These are phyloP conservation scores for Vanacampus margaritifer DNA, from an alignment of 2,113 vertebrate genomes.

Conservation along the genomic window DNA sequence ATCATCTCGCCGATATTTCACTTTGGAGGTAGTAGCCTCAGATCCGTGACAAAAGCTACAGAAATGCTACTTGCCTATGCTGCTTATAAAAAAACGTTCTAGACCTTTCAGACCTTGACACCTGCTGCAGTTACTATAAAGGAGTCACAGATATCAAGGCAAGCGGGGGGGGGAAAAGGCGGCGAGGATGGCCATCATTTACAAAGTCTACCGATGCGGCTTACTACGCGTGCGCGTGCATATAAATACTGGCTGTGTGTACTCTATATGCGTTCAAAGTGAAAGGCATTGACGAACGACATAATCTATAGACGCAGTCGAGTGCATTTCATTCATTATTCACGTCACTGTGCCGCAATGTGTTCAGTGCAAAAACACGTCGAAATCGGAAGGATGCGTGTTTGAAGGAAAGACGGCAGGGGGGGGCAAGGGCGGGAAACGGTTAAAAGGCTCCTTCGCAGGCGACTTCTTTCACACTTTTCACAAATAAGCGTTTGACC, in stretches of 20 bases:
- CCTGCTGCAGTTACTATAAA: neutral
- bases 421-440: constrained; percentile 9
- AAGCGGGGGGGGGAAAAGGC: constrained; percentile 23
- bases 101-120: constrained; percentile 22
- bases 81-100: neutral
- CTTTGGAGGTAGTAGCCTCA: too few species aligned
- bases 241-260: constrained; percentile 54
- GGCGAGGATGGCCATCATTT: constrained; percentile 39
- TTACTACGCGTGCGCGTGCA: constrained; percentile 52
- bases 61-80: neutral
- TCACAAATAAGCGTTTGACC: constrained; percentile 5
- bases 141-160: constrained; percentile 7
- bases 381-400: constrained; percentile 22
- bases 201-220: constrained; percentile 38
- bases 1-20: too few species aligned
- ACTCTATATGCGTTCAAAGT: constrained; percentile 39
- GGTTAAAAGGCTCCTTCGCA: constrained; percentile 13
- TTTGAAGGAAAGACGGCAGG: constrained; percentile 6
- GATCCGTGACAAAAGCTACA: too few species aligned
- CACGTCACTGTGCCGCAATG: constrained; percentile 52
- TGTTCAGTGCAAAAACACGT: constrained; percentile 51
- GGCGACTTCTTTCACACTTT: constrained; percentile 9
- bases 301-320: constrained; percentile 46
- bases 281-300: constrained; percentile 39
- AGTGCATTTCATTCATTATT: constrained; percentile 42